Base-by-base conservation (phyloP, 2,797 vertebrate species). In the Salarias fasciatus region DNA sequence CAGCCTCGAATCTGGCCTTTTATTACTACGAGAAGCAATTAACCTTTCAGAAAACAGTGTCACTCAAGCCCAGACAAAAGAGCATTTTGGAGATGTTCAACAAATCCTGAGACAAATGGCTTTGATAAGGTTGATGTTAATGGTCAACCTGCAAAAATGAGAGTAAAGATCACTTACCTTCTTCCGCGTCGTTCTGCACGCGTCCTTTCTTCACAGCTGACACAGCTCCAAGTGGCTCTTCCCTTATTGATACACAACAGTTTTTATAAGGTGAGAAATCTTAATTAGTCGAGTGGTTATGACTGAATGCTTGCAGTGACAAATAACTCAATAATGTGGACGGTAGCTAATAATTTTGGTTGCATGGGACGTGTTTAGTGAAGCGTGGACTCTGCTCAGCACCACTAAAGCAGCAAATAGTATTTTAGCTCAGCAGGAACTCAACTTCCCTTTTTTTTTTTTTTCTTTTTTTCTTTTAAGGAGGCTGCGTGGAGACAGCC, bases 1-100 rank as follows among this genome's bases (percentile, higher is more conserved):
- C 72, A 69, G 80, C 54, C 77, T 74, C 18, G 80, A 78, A 83
- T 88, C 83, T 89, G 84, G 79, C 86, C 85, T 89, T 92, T 92
- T 92, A 91, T 93, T 90, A 91, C 86, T 89, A 82, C 79, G 69
- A 72, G 88, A 89, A 86, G 86, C 84, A 91, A 91, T 91, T 92
- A 92, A 92, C 91, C 89, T 92, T 92, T 91, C 83, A 79, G 72
- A 77, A 86, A 88, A 88, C 86, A 74, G 89, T 91, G 90, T 92
- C 90, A 92, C 85, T 89, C 83, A 83, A 76, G 73, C 75, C 57
- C 66, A 82, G 77, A 87, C 84, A 88, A 89, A 89, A 88, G 87
- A 88, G 84, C 84, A 85, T 89, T 87, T 85, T 82, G 68, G 78
- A 88, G 77, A 89, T 91, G 86, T 92, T 89, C 88, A 87, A 88